Conservation (phyloP, 2,888 invertebrate species). For the Allygus modestus region DNA sequence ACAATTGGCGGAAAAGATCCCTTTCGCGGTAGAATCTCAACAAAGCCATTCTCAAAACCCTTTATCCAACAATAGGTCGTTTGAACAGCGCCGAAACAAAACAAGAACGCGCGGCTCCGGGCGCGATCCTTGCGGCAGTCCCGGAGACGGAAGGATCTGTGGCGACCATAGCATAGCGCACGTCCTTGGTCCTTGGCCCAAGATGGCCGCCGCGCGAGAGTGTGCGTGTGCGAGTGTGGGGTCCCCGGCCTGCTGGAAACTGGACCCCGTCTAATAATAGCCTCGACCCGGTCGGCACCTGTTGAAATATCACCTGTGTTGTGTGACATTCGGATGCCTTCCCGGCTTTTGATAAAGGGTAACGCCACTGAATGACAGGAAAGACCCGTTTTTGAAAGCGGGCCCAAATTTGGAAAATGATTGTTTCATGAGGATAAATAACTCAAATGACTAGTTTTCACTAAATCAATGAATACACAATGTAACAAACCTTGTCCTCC, state of each 20-base stretch:
- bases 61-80: not conserved
- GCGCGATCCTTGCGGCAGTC: constrained; percentile 4
- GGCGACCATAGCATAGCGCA: too few relatives aligned
- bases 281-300: constrained; percentile 1
- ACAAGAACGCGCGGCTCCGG: not conserved
- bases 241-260: constrained; percentile 20
- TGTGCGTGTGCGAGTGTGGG: constrained; percentile 1
- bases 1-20: not conserved
- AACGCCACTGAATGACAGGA: too few relatives aligned
- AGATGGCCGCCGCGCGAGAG: constrained; percentile 40
- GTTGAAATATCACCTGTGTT: constrained; percentile 13
- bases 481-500: too few relatives aligned
- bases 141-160: not conserved
- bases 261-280: constrained; percentile 34
- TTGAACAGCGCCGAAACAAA: not conserved
- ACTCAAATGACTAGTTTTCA: too few relatives aligned
- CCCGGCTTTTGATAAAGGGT: too few relatives aligned
- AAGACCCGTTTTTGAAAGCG: too few relatives aligned
- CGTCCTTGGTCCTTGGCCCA: constrained; percentile 20
- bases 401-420: too few relatives aligned
- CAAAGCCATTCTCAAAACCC: not conserved
- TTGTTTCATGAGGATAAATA: too few relatives aligned
- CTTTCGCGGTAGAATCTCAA: not conserved
- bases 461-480: too few relatives aligned
- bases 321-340: too few relatives aligned